phyloP scores from a whole-genome alignment of 2,888 invertebrate species.

The Pseudanteris insignis region DNA sequence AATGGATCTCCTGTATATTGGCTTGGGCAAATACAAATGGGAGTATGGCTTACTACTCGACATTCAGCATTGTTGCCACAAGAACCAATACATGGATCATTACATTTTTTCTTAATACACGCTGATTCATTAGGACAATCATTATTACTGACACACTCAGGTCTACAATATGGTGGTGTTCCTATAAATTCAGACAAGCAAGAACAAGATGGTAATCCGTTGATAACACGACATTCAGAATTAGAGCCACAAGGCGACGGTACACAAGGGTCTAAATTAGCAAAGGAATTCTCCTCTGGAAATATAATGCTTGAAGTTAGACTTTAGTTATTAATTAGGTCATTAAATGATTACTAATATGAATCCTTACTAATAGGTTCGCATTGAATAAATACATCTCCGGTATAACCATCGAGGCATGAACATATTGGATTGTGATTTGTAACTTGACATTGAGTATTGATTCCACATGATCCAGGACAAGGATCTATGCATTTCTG shows the following conservation, averaged over 20 bases:
- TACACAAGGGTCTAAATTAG: slow-evolving; percentile 71
- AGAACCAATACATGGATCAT: slow-evolving; percentile 75
- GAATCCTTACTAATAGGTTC: too few relatives aligned
- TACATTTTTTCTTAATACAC: slow-evolving; percentile 76
- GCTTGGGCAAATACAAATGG: slow-evolving; percentile 73
- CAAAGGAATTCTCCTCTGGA: slow-evolving; percentile 52
- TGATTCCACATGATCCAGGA: too few relatives aligned
- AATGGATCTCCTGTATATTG: slow-evolving; percentile 77
- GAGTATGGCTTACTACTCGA: slow-evolving; percentile 77
- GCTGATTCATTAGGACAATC: slow-evolving; percentile 74
- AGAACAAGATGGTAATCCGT: slow-evolving; percentile 74
- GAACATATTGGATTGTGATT: too few relatives aligned
- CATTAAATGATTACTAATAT: neutral
- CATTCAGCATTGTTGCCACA: slow-evolving; percentile 79
- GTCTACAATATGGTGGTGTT: slow-evolving; percentile 74
- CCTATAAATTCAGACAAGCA: slow-evolving; percentile 74
- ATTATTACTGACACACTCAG: slow-evolving; percentile 75
- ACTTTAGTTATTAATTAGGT: neutral
- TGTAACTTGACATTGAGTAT: too few relatives aligned
- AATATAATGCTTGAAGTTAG: slow-evolving; percentile 29
- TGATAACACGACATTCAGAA: slow-evolving; percentile 72
- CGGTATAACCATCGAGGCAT: too few relatives aligned
- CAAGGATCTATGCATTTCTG: too few relatives aligned
- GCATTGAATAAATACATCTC: too few relatives aligned
- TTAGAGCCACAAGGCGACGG: slow-evolving; percentile 77